phyloP scores from a whole-genome alignment of 2,888 invertebrate genomes.

The Brachypterus glaber region DNA sequence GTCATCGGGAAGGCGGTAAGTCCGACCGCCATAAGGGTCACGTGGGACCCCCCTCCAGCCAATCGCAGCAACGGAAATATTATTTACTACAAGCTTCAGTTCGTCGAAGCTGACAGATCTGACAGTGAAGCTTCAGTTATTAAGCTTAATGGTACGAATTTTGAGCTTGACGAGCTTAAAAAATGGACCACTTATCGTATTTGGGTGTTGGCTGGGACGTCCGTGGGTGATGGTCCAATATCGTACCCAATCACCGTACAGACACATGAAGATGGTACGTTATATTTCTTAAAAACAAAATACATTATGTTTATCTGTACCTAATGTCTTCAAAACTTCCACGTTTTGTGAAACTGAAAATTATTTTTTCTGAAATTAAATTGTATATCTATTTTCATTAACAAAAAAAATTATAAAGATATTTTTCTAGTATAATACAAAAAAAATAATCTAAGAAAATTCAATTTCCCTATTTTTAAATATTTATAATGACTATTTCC shows the following conservation, averaged over 20 bases:
- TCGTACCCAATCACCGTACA: conserved; percentile 86
- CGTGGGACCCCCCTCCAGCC: conserved; percentile 87
- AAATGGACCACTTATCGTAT: conserved; percentile 95
- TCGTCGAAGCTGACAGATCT: conserved; percentile 74
- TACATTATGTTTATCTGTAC: too few species aligned
- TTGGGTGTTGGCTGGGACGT: conserved; percentile 93
- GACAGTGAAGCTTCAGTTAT: conserved; percentile 77
- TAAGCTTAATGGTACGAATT: conserved; percentile 69
- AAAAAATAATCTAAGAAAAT: too few species aligned
- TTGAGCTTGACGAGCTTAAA: conserved; percentile 80
- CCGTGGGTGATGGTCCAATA: conserved; percentile 90
- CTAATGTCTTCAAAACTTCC: too few species aligned
- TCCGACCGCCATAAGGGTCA: conserved; percentile 80
- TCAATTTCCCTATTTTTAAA: too few species aligned
- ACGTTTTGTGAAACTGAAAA: too few species aligned
- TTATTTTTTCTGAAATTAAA: too few species aligned
- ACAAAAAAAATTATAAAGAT: too few species aligned
- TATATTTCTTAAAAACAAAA: too few species aligned
- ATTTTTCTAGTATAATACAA: too few species aligned
- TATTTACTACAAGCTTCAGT: conserved; percentile 89
- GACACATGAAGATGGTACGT: conserved; percentile 99
- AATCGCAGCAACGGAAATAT: conserved; percentile 88
- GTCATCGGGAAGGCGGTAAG: conserved; percentile 81
- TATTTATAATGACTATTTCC: too few species aligned
- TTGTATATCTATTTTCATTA: too few species aligned